Conservation (phyloP, 2,113 vertebrate species). For the Spea multiplicata region DNA sequence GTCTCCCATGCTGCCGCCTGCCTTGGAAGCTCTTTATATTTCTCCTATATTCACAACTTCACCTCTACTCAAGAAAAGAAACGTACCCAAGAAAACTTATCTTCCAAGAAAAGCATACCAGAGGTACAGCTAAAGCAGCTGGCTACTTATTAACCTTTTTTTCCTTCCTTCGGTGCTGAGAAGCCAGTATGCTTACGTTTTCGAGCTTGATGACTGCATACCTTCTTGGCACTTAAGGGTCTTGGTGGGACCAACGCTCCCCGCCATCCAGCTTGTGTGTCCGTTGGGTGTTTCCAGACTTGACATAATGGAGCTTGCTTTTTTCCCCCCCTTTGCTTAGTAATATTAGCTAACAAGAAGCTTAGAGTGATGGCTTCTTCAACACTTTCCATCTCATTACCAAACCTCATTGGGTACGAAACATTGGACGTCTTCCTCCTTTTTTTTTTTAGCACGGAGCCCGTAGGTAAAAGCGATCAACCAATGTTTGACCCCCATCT, state of each 20-base stretch:
- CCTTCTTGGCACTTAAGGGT: slow-evolving; percentile 31
- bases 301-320: slow-evolving; percentile 23
- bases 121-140: slow-evolving; percentile 40
- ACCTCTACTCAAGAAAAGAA: slow-evolving; percentile 46
- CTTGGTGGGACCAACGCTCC: slow-evolving; percentile 5
- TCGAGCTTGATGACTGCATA: not conserved
- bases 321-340: slow-evolving; percentile 18
- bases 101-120: slow-evolving; percentile 41
- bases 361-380: not conserved
- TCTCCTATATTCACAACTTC: slow-evolving; percentile 49
- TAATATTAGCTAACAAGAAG: slow-evolving; percentile 37
- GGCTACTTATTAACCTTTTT: slow-evolving; percentile 38
- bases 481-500: slow-evolving; percentile 7
- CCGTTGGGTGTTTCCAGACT: slow-evolving; percentile 11
- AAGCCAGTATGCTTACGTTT: not conserved
- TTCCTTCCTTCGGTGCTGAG: slow-evolving; percentile 30
- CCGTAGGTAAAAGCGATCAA: slow-evolving; percentile 32
- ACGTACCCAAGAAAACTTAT: slow-evolving; percentile 41
- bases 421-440: not conserved
- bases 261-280: slow-evolving; percentile 11
- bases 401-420: not conserved
- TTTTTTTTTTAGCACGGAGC: slow-evolving; percentile 20
- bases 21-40: slow-evolving; percentile 51
- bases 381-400: not conserved
- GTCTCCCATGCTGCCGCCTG: slow-evolving; percentile 43